Evolutionary conservation across 2,797 vertebrate species (phyloP).

Genomic region (Balearica regulorum): DNA sequence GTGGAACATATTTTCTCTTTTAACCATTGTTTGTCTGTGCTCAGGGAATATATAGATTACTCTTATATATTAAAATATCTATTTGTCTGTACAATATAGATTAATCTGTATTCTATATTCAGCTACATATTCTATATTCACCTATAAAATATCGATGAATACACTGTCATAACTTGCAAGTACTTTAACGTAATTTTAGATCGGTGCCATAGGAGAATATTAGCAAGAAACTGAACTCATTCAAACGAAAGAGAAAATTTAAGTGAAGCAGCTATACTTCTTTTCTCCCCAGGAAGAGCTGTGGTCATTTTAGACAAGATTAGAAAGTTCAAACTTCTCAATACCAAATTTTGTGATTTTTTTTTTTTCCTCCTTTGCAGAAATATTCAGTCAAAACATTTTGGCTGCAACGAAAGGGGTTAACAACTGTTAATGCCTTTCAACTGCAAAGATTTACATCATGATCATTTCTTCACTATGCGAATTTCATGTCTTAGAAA

Average conservation of each 20-base stretch:
- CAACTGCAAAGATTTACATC: slow-evolving; percentile 37
- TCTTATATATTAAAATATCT: neutral
- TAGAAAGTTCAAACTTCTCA: neutral
- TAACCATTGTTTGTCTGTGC: neutral
- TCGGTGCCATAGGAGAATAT: neutral
- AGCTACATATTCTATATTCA: neutral
- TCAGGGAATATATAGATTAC: neutral
- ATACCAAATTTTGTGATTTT: neutral
- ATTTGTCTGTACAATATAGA: neutral
- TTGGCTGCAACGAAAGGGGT: slow-evolving; percentile 47
- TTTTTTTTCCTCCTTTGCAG: neutral
- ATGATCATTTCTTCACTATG: neutral
- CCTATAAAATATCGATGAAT: neutral
- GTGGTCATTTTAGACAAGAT: slow-evolving; percentile 14
- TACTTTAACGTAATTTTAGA: neutral
- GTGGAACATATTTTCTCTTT: neutral
- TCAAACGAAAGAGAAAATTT: neutral
- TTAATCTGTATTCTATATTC: neutral
- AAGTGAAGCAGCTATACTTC: neutral
- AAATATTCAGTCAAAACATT: slow-evolving; percentile 44
- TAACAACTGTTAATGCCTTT: slow-evolving; percentile 48
- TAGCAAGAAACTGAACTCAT: neutral
- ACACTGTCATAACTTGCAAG: neutral
- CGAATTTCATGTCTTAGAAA: slow-evolving; percentile 16
- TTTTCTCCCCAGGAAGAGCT: neutral